Evolutionary conservation across 2,797 vertebrate species (phyloP).

Genomic region (Alcedo quadribrachys): DNA sequence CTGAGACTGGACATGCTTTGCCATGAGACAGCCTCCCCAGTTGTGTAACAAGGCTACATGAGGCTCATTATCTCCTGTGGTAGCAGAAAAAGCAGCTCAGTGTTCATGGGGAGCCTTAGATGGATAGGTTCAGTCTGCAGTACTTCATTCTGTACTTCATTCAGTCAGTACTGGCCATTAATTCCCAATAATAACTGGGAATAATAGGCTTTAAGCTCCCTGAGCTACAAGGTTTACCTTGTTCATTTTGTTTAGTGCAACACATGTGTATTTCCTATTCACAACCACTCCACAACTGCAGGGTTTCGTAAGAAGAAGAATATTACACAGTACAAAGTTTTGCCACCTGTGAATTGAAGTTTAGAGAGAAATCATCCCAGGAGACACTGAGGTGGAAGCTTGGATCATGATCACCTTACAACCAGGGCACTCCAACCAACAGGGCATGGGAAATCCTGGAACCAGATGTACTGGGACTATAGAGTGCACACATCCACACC

Average conservation of each 20-base stretch:
- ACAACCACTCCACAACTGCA: background rate
- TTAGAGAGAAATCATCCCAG: background rate
- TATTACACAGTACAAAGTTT: background rate
- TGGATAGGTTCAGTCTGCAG: background rate
- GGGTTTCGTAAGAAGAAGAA: background rate
- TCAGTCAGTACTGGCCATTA: background rate
- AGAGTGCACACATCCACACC: background rate
- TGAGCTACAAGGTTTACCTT: background rate
- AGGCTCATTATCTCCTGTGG: background rate
- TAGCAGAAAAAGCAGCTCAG: background rate
- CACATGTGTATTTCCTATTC: background rate
- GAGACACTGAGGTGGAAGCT: background rate
- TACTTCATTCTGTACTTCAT: background rate
- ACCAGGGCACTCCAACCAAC: background rate
- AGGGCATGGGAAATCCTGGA: background rate
- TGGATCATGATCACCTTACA: background rate
- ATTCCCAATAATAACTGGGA: no score
- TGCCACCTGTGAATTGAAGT: background rate
- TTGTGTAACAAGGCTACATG: background rate
- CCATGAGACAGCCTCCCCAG: background rate
- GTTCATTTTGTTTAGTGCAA: background rate
- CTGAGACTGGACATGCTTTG: background rate
- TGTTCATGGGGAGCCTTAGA: background rate
- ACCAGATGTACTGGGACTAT: background rate
- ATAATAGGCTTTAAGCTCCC: background rate